Conservation (phyloP, 1,140 invertebrate species). For the Dreissena rostriformis region DNA sequence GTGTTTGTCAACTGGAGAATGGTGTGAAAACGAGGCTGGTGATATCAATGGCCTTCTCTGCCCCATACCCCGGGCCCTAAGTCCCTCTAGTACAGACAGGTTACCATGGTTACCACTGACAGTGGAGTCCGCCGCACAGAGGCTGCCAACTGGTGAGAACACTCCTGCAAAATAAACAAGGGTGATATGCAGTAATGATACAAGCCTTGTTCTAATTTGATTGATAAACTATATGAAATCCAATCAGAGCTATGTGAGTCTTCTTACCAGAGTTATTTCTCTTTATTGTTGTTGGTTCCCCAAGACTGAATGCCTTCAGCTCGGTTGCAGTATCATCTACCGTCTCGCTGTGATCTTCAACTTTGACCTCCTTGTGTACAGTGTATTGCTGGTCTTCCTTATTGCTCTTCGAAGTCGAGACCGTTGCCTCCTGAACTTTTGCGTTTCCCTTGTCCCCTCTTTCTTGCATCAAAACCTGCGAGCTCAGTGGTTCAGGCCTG, state of each 20-base stretch:
- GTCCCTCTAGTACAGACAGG: conserved; percentile 3
- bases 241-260: neutral
- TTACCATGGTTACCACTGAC: neutral
- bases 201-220: neutral
- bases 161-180: conserved; percentile 17
- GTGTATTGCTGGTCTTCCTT: too few species aligned
- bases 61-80: conserved; percentile 5
- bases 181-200: neutral
- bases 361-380: neutral
- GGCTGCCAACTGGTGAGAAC: neutral
- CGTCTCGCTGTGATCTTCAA: neutral
- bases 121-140: neutral
- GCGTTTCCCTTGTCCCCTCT: neutral
- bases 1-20: conserved; percentile 5
- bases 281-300: conserved; percentile 6
- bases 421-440: neutral
- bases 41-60: conserved; percentile 32
- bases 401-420: neutral
- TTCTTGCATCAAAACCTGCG: neutral
- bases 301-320: conserved; percentile 17
- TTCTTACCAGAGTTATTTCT: conserved; percentile 26
- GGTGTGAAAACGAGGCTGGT: conserved; percentile 32
- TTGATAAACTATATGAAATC: neutral
- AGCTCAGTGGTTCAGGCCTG: neutral
- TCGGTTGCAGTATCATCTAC: conserved; percentile 11